Evolutionary conservation across 2,113 vertebrate species (phyloP), one percentile per base, ranked within the genome.

Genomic region (Mionectes macconnelli): DNA sequence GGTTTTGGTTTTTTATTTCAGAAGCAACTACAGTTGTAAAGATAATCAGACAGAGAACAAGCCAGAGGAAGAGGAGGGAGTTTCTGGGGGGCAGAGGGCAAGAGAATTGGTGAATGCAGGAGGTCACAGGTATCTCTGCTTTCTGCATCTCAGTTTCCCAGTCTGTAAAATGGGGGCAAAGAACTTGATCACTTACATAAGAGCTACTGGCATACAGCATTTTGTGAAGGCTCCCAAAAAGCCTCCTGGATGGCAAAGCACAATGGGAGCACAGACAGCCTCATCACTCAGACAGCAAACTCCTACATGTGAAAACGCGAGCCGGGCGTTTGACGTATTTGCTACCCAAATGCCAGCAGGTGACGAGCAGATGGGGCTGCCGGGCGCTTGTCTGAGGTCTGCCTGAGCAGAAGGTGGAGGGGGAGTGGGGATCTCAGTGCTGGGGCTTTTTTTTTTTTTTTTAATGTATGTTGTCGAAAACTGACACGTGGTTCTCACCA

Each of bases 401-500:
- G 93, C 95, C 75, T 87, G 96, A 96, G 93, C 83, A 91, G 96
- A 86, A 94, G 94, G 96, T 81, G 53, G 90, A 96, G 95, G 89
- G 67, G 89, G 84, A 97, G 94, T 88, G 79, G 84, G 89, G 94
- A 94, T 86, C 81, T 8, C 59, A 89, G 74, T 2, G 33, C 85
- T 24, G 79, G 92, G 35, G 76, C 53, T 75, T 75, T 79, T 79
- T 66, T 87, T 52, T 64, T 91, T 87, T 52, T 66, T 91, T 62
- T 59, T 76, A 55, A 70, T 92, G n/a, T 79, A 76, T 70, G 90
- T 90, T 97, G 86, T 93, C 4, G 10, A 87, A 96, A 97, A 96
- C 90, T 97, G 96, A 96, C 95, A 97, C 84, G 91, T 94, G 97
- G 96, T 86, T 97, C 96, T 97, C 97, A 95, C 95, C 90, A 94